Base-by-base conservation (phyloP, 1,140 invertebrate species). In the Achroia grisella region DNA sequence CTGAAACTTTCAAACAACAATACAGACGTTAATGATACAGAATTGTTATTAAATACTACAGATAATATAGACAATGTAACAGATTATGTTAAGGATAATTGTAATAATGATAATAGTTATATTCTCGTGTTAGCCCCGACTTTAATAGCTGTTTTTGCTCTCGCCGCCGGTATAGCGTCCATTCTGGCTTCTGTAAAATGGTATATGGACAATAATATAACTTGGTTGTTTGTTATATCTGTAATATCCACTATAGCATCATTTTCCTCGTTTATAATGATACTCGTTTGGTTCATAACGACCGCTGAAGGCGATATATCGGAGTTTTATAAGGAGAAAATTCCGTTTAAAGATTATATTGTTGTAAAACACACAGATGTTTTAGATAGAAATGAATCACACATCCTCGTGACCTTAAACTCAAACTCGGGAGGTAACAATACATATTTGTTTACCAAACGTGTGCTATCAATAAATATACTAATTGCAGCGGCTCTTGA, bases 201-300 rank as follows among this genome's bases (percentile, higher is more conserved):
- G 90, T 91, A 91, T 69, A 87, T 91, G 17, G 90, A 91, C 54
- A 79, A 86, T 23, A 90, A 91, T 57, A 91, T 91, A 45, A 81
- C 81, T 0, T 88, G 88, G 74, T 87, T 91, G 52, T 91, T 91
- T 48, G 67, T 88, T 40, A 78, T 81, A 47, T 87, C 87, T 0
- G 54, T 79, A 32, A 43, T 88, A 17, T 88, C 88, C 1, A 83
- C 86, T 0, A 10, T 87, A 10, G 60, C 87, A 6, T 82, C 88
- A 0, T 49, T 83, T 1, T 52, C 80, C 2, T 63, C 80, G 0
- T 74, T 86, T 13, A 46, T 74, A 14, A 62, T 86, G 59, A 78
- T 85, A 11, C 52, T 70, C 3, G 55, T 64, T 0, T 85, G 83
- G 80, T 68, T 85, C 4, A 46, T 76, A 4, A 67, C 71, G 0